Evolutionary conservation across 2,113 vertebrate species (phyloP).

Genomic region (Talpa occidentalis): DNA sequence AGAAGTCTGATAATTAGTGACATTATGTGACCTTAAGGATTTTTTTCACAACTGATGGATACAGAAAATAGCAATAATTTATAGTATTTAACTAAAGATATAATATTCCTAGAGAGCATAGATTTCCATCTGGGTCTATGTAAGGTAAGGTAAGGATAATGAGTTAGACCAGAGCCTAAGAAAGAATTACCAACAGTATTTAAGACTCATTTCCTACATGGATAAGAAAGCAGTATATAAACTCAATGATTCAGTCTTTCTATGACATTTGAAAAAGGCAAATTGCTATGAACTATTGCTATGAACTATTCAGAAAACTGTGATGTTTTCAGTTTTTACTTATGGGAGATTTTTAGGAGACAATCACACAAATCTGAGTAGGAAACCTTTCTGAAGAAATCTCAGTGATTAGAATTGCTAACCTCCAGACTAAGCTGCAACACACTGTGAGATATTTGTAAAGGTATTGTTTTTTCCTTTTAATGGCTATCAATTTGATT

Average conservation of each 20-base stretch:
- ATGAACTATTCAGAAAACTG: background rate
- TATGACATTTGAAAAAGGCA: background rate
- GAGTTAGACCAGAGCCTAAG: background rate
- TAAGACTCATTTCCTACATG: background rate
- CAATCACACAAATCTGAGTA: background rate
- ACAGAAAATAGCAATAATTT: background rate
- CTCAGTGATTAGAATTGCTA: background rate
- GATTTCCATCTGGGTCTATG: background rate
- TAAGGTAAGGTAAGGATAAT: background rate
- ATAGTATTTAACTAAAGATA: background rate
- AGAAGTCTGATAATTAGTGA: background rate
- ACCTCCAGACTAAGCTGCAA: background rate
- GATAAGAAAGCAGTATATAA: background rate
- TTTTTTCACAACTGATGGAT: background rate
- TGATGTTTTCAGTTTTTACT: background rate
- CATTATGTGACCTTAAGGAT: background rate
- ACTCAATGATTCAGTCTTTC: background rate
- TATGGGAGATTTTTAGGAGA: background rate
- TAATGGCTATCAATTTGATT: background rate
- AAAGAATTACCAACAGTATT: background rate
- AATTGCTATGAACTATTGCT: background rate
- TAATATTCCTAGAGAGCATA: background rate
- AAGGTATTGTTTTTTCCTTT: background rate
- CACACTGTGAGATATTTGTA: background rate
- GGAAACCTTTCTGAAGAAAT: background rate